A percentile compares a stretch with the other conserved stretches of the same genome.
These are phyloP conservation scores for Cordylochernes scorpioides DNA, from an alignment of 2,888 invertebrate species.

Conservation along the genomic window DNA sequence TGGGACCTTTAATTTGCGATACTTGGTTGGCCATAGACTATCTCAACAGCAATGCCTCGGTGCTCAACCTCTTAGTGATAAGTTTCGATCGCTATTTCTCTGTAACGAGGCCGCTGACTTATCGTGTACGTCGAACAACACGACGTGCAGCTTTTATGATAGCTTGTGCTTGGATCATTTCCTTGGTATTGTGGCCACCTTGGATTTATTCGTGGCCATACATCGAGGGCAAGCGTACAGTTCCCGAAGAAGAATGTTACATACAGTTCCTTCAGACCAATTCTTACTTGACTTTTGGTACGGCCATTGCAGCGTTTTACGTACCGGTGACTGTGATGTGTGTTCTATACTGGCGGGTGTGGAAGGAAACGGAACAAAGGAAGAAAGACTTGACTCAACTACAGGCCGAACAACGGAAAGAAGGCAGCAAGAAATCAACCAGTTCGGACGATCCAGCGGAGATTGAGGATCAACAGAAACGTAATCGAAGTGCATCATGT, in stretches of 20 bases:
- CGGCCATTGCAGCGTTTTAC: conserved; percentile 28
- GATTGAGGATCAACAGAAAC: conserved; percentile 2
- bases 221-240: conserved; percentile 26
- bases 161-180: conserved; percentile 27
- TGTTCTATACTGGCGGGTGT: conserved; percentile 17
- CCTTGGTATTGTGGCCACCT: conserved; percentile 29
- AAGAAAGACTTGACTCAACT: conserved; percentile 21
- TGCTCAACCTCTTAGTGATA: conserved; percentile 28
- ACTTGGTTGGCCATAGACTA: conserved; percentile 30
- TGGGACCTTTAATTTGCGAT: conserved; percentile 23
- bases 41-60: conserved; percentile 30
- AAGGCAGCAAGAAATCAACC: conserved; percentile 17
- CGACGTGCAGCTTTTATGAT: conserved; percentile 28
- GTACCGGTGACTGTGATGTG: conserved; percentile 28
- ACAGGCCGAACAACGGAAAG: conserved; percentile 14
- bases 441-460: conserved; percentile 10
- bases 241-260: conserved; percentile 25
- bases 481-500: conserved; percentile 3
- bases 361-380: conserved; percentile 26
- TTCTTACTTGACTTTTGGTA: conserved; percentile 26
- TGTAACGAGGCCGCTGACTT: conserved; percentile 28
- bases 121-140: conserved; percentile 28
- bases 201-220: conserved; percentile 31
- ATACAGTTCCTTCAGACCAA: conserved; percentile 28
- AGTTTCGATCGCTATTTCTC: conserved; percentile 27